Evolutionary conservation across 2,888 invertebrate species (phyloP).

Genomic region (Mimumesa dahlbomi): DNA sequence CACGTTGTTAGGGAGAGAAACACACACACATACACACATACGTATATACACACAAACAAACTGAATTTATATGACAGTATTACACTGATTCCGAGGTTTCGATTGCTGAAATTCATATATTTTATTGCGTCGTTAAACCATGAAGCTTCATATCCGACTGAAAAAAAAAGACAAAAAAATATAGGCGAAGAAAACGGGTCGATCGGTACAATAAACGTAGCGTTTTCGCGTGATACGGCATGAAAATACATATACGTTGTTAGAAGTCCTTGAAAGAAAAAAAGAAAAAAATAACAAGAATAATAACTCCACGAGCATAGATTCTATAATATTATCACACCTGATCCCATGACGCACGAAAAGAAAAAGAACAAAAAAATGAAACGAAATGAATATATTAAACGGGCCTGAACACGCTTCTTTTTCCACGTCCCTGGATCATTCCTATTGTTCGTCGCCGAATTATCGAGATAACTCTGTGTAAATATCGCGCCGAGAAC

Average conservation of each 20-base stretch:
- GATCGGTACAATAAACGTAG: constrained; percentile 36
- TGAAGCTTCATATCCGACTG: constrained; percentile 51
- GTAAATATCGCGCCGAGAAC: constrained; percentile 40
- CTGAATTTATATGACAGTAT: constrained; percentile 54
- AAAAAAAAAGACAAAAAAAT: too few relatives aligned
- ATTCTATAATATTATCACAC: too few relatives aligned
- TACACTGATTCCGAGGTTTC: constrained; percentile 37
- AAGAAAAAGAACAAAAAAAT: not conserved
- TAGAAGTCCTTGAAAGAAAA: not conserved
- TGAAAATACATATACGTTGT: not conserved
- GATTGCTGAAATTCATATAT: constrained; percentile 48
- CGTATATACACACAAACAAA: constrained; percentile 25
- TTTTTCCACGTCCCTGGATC: constrained; percentile 1
- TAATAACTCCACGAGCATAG: not conserved
- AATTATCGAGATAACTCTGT: constrained; percentile 27
- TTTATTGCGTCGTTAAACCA: constrained; percentile 55
- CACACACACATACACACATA: constrained; percentile 17
- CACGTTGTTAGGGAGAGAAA: not conserved
- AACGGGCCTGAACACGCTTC: constrained; percentile 45
- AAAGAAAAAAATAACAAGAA: too few relatives aligned
- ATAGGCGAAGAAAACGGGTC: too few relatives aligned
- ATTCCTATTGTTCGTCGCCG: too few relatives aligned
- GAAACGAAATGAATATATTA: not conserved
- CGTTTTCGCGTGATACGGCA: constrained; percentile 2
- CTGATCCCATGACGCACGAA: too few relatives aligned